Evolutionary conservation across 1,140 invertebrate species (phyloP), one percentile per base, ranked within the genome.

Genomic region (Tenebrio molitor): DNA sequence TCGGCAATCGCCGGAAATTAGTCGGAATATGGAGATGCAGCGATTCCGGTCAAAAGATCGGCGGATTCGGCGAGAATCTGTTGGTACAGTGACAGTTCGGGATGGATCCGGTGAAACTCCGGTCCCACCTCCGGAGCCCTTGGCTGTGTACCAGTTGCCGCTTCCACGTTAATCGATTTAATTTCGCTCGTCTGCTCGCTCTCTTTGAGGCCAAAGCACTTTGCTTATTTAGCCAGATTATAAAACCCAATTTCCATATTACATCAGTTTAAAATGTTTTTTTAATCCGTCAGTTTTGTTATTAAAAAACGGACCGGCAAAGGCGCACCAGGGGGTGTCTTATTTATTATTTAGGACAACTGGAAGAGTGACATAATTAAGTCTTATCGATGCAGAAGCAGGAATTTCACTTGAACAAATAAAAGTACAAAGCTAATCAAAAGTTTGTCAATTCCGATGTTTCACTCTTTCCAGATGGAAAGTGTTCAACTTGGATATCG

Each of bases 171-270:
- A 58, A 58, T 58, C 50, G 50, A 58, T 58, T 58, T 58, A 58
- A 29, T 58, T 58, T 58, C 50, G 50, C 50, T 58, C 50, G 50
- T 58, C 23, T 58, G 50, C 50, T 29, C 23, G 23, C 50, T 58
- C 50, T 33, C 50, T 58, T 58, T 58, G 50, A 58, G 23, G 23
- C 50, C 50, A 58, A 25, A 58, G 23, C 50, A 29, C 50, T 58
- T 58, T 58, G 50, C 50, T 58, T 58, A 58, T 58, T 58, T 58
- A 58, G 23, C 3, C 50, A 58, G 50, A 58, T 58, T 58, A 58
- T 58, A 58, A 58, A 58, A 58, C 50, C 50, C 23, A 58, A 58
- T 58, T 58, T 58, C 23, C 50, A 29, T 58, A 14, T 58, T 58
- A 58, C 50, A 29, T 29, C 50, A 25, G 46, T 58, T 58, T 58